These are phyloP conservation scores for Metellina segmentata DNA, from an alignment of 2,888 invertebrate genomes.

Conservation along the genomic window DNA sequence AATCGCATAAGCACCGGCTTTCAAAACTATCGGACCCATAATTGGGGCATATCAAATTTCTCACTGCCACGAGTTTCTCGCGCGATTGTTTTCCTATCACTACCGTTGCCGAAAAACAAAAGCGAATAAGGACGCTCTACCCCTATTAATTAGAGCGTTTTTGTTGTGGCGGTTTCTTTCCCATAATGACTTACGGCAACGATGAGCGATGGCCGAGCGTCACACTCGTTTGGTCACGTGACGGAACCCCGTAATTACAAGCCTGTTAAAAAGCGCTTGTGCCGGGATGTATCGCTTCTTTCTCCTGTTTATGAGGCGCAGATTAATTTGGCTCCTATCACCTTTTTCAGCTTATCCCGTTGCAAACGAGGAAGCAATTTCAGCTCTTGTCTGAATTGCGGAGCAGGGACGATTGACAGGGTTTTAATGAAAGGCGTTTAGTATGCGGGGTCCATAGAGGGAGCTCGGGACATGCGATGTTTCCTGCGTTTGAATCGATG, in stretches of 20 bases:
- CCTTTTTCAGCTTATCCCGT: neutral
- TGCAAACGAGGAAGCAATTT: constrained; percentile 29
- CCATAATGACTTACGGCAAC: constrained; percentile 12
- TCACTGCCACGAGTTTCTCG: neutral
- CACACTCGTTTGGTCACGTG: constrained; percentile 62
- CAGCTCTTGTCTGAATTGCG: constrained; percentile 26
- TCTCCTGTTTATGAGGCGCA: constrained; percentile 18
- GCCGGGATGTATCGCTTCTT: constrained; percentile 23
- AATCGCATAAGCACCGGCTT: no score
- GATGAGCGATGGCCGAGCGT: constrained; percentile 21
- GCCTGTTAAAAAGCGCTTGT: constrained; percentile 62
- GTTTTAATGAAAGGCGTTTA: constrained; percentile 57
- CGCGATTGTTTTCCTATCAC: neutral
- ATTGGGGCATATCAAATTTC: no score
- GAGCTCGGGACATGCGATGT: neutral
- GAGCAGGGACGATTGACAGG: constrained; percentile 43
- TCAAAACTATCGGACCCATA: no score
- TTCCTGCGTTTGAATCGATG: neutral
- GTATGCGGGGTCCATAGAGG: constrained; percentile 22
- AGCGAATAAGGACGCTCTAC: neutral
- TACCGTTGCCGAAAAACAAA: neutral
- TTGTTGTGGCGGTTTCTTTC: neutral
- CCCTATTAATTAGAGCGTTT: constrained; percentile 50
- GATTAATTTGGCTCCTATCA: constrained; percentile 36
- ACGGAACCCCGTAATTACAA: constrained; percentile 56